These are phyloP conservation scores for Troides oblongomaculatus DNA, from an alignment of 2,888 invertebrate species.

Conservation along the genomic window DNA sequence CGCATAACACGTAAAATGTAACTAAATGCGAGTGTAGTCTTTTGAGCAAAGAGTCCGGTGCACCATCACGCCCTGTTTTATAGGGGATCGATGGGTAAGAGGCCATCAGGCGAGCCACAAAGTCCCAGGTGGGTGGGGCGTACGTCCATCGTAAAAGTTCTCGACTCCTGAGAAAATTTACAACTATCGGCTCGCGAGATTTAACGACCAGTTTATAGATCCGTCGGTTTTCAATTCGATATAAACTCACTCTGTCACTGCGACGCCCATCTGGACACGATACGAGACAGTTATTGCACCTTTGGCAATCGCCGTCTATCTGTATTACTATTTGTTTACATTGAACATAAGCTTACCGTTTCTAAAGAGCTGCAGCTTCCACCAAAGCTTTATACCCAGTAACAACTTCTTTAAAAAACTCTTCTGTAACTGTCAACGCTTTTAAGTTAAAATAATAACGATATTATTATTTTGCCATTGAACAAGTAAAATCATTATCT, in stretches of 20 bases:
- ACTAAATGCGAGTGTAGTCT: slow-evolving; percentile 34
- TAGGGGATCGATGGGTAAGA: slow-evolving; percentile 54
- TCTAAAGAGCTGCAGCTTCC: background rate
- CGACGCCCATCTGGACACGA: slow-evolving; percentile 53
- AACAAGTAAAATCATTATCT: too few species aligned
- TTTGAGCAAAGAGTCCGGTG: slow-evolving; percentile 41
- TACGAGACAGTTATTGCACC: slow-evolving; percentile 42
- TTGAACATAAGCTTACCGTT: background rate
- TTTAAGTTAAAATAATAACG: background rate
- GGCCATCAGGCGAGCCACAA: slow-evolving; percentile 61
- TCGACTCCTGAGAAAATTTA: slow-evolving; percentile 70
- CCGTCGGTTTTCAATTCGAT: slow-evolving; percentile 68
- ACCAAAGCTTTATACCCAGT: background rate
- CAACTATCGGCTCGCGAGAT: slow-evolving; percentile 71
- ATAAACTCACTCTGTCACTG: slow-evolving; percentile 68
- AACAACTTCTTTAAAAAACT: background rate
- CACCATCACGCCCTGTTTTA: slow-evolving; percentile 52
- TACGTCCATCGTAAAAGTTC: slow-evolving; percentile 70
- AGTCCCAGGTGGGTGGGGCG: slow-evolving; percentile 70
- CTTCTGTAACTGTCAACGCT: background rate
- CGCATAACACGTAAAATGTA: slow-evolving; percentile 28
- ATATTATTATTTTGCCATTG: too few species aligned
- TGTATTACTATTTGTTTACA: slow-evolving; percentile 18
- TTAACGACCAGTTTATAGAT: slow-evolving; percentile 78
- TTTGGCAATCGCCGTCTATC: slow-evolving; percentile 22